phyloP scores from a whole-genome alignment of 2,888 invertebrate genomes.

The Rhagophthalmus giganteus region DNA sequence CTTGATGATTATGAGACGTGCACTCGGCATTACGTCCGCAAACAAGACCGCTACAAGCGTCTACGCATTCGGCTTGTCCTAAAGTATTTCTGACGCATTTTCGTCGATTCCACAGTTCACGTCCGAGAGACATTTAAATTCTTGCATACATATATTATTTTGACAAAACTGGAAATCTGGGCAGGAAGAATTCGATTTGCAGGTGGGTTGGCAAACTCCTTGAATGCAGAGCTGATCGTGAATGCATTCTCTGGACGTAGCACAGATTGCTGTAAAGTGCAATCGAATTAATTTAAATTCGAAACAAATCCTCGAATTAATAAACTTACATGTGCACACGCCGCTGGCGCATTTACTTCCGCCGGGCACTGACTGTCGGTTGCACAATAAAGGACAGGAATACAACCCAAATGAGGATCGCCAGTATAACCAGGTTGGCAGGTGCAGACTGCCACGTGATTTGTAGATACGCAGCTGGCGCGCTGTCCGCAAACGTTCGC shows the following conservation, averaged over 20 bases:
- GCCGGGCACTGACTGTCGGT: slow-evolving; percentile 77
- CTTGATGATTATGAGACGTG: slow-evolving; percentile 69
- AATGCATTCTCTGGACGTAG: slow-evolving; percentile 81
- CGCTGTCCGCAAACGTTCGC: slow-evolving; percentile 82
- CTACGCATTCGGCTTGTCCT: slow-evolving; percentile 76
- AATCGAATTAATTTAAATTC: not conserved
- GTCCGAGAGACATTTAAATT: slow-evolving; percentile 73
- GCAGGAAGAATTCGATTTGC: slow-evolving; percentile 77
- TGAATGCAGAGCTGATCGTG: slow-evolving; percentile 84
- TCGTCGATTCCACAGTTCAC: slow-evolving; percentile 75
- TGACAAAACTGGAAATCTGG: slow-evolving; percentile 83
- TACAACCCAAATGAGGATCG: slow-evolving; percentile 83
- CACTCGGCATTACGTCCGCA: slow-evolving; percentile 87
- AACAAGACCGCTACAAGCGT: slow-evolving; percentile 72
- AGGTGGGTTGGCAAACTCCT: slow-evolving; percentile 82
- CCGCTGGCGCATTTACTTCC: slow-evolving; percentile 84
- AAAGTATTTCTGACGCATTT: slow-evolving; percentile 69
- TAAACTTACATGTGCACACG: slow-evolving; percentile 70
- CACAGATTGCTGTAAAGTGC: slow-evolving; percentile 68
- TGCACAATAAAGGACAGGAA: slow-evolving; percentile 80
- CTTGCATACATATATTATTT: slow-evolving; percentile 83
- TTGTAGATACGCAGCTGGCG: slow-evolving; percentile 73
- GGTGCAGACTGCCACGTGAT: slow-evolving; percentile 81
- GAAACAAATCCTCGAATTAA: not conserved
- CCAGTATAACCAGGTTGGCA: slow-evolving; percentile 84